Evolutionary conservation across 2,113 vertebrate species (phyloP).

Genomic region (Zootoca vivipara): DNA sequence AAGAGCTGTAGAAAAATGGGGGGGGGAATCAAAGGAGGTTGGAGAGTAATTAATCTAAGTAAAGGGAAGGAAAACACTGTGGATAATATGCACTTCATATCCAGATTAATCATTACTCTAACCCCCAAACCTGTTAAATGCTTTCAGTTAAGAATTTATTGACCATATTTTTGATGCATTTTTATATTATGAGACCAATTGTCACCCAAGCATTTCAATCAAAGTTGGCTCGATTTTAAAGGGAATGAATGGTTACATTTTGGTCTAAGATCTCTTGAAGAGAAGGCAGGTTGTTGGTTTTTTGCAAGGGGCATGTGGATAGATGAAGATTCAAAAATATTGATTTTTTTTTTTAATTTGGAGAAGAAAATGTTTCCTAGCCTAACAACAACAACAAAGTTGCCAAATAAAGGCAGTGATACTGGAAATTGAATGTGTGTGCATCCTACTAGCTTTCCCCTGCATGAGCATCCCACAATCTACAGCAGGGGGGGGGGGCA

Average conservation of each 20-base stretch:
- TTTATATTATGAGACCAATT: conserved; percentile 59
- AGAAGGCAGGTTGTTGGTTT: not conserved
- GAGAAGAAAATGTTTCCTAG: conserved; percentile 34
- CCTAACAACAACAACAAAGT: not conserved
- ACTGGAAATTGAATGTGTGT: not conserved
- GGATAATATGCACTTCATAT: conserved; percentile 21
- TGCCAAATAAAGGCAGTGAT: not conserved
- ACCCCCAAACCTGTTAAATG: conserved; percentile 28
- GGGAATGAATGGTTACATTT: conserved; percentile 19
- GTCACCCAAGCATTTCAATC: conserved; percentile 55
- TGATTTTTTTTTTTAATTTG: conserved; percentile 39
- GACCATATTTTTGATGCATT: conserved; percentile 47
- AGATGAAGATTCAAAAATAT: not conserved
- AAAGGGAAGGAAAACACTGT: conserved; percentile 11
- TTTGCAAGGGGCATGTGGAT: not conserved
- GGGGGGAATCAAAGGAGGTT: conserved; percentile 23
- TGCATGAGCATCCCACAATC: no score
- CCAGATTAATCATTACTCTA: conserved; percentile 7
- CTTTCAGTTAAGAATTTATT: conserved; percentile 36
- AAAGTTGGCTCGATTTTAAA: conserved; percentile 52
- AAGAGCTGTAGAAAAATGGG: not conserved
- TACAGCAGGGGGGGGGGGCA: no score
- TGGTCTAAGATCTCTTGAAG: conserved; percentile 33
- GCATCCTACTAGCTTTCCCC: not conserved
- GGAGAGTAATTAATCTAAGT: not conserved